These are phyloP conservation scores for Julus scandinavius DNA, from an alignment of 2,888 invertebrate genomes.

Conservation along the genomic window DNA sequence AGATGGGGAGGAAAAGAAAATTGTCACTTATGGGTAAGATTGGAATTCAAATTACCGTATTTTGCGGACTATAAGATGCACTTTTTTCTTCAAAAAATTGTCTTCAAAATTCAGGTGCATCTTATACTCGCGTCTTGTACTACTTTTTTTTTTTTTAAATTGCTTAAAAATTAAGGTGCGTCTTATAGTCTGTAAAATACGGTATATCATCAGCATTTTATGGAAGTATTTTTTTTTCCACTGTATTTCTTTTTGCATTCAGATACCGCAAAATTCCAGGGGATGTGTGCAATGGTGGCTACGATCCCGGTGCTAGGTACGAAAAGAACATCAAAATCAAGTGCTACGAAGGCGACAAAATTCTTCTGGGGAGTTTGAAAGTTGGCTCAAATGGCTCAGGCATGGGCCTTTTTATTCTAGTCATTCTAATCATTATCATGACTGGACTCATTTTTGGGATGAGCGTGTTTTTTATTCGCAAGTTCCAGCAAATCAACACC, in stretches of 20 bases:
- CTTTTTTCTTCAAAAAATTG: no score
- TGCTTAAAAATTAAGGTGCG: no score
- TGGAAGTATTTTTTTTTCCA: not conserved
- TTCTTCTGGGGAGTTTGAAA: slow-evolving; percentile 34
- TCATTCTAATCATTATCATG: slow-evolving; percentile 54
- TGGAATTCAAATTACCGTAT: not conserved
- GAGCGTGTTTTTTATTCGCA: slow-evolving; percentile 55
- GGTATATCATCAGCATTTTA: not conserved
- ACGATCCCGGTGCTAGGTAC: slow-evolving; percentile 54
- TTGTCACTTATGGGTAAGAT: slow-evolving; percentile 56
- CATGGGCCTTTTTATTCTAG: slow-evolving; percentile 51
- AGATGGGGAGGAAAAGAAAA: slow-evolving; percentile 55
- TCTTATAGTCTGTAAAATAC: no score
- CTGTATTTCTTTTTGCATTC: not conserved
- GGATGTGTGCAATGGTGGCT: slow-evolving; percentile 80
- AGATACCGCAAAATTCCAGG: slow-evolving; percentile 84
- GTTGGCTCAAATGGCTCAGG: slow-evolving; percentile 50
- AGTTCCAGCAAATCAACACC: slow-evolving; percentile 52
- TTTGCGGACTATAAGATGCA: no score
- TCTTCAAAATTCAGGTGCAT: no score
- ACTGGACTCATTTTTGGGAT: slow-evolving; percentile 55
- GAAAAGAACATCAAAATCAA: slow-evolving; percentile 54
- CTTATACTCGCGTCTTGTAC: no score
- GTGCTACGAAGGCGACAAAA: slow-evolving; percentile 55
- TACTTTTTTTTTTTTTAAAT: no score